Evolutionary conservation across 2,113 vertebrate species (phyloP).

Genomic region (Oreochromis niloticus): DNA sequence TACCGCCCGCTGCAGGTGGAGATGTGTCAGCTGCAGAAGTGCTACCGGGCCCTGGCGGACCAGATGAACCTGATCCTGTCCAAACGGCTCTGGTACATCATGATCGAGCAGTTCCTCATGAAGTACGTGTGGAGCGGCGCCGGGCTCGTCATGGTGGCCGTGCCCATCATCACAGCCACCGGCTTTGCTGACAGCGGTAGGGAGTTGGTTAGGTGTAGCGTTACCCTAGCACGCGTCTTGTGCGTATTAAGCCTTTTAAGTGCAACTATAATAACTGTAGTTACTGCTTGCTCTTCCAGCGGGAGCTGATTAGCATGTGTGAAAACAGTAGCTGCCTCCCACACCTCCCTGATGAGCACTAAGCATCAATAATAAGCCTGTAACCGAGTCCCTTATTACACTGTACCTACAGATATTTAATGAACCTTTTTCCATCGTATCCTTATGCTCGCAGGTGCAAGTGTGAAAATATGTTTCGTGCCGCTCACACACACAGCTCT

Average conservation of each 20-base stretch:
- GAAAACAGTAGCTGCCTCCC: neutral
- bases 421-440: neutral
- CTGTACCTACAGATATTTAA: neutral
- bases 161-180: constrained; percentile 96
- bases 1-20: constrained; percentile 79
- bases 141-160: constrained; percentile 95
- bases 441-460: neutral
- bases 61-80: constrained; percentile 97
- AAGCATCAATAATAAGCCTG: neutral
- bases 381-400: neutral
- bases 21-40: constrained; percentile 94
- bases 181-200: constrained; percentile 94
- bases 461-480: neutral
- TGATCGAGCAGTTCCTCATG: constrained; percentile 99
- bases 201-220: neutral
- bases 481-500: neutral
- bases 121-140: constrained; percentile 97
- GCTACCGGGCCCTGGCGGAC: constrained; percentile 87
- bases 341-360: neutral
- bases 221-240: neutral
- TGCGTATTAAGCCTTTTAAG: neutral
- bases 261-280: neutral
- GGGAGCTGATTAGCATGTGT: neutral
- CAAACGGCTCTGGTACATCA: constrained; percentile 97
- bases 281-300: neutral